Base-by-base conservation (phyloP, 2,797 vertebrate species). In the Jordanella pulchra region DNA sequence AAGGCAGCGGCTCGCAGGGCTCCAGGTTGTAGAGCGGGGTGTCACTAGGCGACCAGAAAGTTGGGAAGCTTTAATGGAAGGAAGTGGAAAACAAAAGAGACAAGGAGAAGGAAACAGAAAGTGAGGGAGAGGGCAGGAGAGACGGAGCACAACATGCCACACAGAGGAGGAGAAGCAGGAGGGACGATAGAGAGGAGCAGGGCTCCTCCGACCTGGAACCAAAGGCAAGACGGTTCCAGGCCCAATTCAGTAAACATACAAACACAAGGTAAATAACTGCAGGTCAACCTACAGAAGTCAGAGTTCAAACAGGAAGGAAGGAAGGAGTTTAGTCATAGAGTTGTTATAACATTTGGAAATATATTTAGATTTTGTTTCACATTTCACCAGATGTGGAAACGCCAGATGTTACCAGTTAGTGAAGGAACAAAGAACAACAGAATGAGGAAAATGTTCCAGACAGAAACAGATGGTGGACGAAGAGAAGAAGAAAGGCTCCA, bases 21-120 rank as follows among this genome's bases (percentile, higher is more conserved):
- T 99, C 98, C 97, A 99, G 94, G 93, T 99, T 99, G 95, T 98
- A 99, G 78, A 99, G 71, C 0, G 98, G 98, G 75, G 98, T 99
- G 95, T 99, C 98, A 97, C 98, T 99, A 97, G 98, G 97, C 88
- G 97, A 99, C 97, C 97, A 99, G 95, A 99, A 99, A 98, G 96
- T 97, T 97, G 97, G 97, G 97, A 98, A 99, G 97, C 97, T 98
- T 99, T 97, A 97, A 97, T 97, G 93, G 96, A 94, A 93, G 93
- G 73, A 71, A 79, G 85, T 78, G 82, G 93, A 96, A 94, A 93
- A 93, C 96, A 90, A 95, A 95, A 87, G 79, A 91, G 87, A 92
- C 84, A 91, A 91, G 85, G 92, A 86, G 91, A 89, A 87, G 55
- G 95, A 97, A 96, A 96, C 95, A 96, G 95, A 96, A 95, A 95